Percentiles rank a stretch among this genome's conserved stretches.
Evolutionary conservation across 2,797 vertebrate species (phyloP).

Genomic region (Orientallactaga sibirica): DNA sequence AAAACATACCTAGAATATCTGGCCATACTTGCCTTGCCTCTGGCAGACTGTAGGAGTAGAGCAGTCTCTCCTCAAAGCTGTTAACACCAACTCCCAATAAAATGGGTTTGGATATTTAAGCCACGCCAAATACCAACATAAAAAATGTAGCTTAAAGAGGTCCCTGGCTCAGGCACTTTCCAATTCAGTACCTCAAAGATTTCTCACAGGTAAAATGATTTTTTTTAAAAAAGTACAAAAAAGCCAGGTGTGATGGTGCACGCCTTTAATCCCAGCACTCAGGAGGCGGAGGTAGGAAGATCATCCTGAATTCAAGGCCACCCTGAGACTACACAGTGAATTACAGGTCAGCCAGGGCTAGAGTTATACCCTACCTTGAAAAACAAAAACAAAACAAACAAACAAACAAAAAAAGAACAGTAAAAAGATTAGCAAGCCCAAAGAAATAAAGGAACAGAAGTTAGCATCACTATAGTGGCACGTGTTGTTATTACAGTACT

Average conservation of each 20-base stretch:
- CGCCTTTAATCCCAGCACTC: no score
- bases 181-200: slow-evolving; percentile 2
- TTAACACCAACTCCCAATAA: background rate
- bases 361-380: no score
- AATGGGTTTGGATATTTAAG: background rate
- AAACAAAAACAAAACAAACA: no score
- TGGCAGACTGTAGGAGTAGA: background rate
- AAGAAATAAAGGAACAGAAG: background rate
- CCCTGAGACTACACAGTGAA: no score
- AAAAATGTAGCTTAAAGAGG: background rate
- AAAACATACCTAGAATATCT: background rate
- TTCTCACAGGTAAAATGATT: background rate
- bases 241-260: no score
- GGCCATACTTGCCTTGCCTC: background rate
- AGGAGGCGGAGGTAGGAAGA: no score
- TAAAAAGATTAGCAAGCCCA: slow-evolving; percentile 9
- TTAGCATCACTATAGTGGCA: background rate
- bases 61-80: background rate
- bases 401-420: no score
- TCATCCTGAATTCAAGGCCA: no score
- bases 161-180: background rate
- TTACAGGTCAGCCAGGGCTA: no score
- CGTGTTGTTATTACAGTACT: no score
- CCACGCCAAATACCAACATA: background rate
- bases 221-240: background rate